These are phyloP conservation scores for Morone chrysops DNA, from an alignment of 2,113 vertebrate species.

Conservation along the genomic window DNA sequence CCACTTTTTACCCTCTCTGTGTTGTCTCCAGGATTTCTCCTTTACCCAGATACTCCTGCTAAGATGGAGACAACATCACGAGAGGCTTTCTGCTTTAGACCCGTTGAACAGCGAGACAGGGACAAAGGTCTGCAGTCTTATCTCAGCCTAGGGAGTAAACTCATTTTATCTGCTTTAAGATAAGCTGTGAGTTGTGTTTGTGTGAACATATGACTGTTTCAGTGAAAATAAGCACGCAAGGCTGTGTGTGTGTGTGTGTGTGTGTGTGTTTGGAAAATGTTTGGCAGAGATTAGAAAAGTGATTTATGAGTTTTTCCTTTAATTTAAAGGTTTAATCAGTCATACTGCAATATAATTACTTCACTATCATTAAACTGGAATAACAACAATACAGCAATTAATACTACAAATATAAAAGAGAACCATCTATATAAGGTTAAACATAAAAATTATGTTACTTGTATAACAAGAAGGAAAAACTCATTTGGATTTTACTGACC, in stretches of 20 bases:
- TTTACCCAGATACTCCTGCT: slow-evolving; percentile 81
- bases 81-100: slow-evolving; percentile 71
- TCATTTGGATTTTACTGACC: no score
- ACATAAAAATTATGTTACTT: not conserved
- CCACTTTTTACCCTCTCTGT: not conserved
- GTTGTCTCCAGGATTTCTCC: slow-evolving; percentile 72
- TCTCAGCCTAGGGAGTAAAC: slow-evolving; percentile 69
- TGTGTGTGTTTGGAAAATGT: slow-evolving; percentile 5
- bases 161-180: slow-evolving; percentile 9
- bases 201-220: not conserved
- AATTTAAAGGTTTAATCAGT: slow-evolving; percentile 9
- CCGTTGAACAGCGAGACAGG: slow-evolving; percentile 51
- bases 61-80: slow-evolving; percentile 80
- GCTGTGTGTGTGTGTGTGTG: not conserved
- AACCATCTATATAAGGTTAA: not conserved
- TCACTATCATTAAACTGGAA: not conserved
- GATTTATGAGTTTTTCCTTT: not conserved
- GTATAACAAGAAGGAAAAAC: not conserved
- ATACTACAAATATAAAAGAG: not conserved
- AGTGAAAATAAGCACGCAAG: not conserved
- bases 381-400: not conserved
- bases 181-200: slow-evolving; percentile 11
- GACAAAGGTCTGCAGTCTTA: slow-evolving; percentile 63
- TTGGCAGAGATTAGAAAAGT: not conserved
- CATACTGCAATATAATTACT: not conserved